phyloP scores from a whole-genome alignment of 2,888 invertebrate species.

The Hydroisotoma schaefferi region DNA sequence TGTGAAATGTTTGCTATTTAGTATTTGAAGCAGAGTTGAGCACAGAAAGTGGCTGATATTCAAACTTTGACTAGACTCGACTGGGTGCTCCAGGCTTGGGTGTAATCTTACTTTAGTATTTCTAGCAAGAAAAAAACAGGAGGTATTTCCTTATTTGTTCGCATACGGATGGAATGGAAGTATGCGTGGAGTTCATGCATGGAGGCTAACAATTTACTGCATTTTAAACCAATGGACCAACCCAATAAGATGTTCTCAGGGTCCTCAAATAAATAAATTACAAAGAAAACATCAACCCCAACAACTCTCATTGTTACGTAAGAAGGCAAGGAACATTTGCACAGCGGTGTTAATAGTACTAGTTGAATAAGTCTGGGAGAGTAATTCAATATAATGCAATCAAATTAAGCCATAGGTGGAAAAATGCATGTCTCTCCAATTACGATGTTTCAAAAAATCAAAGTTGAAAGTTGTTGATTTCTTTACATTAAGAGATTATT shows the following conservation, averaged over 20 bases:
- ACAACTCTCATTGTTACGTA: no score
- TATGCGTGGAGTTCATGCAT: no score
- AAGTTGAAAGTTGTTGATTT: not conserved
- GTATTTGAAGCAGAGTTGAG: not conserved
- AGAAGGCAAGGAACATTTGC: no score
- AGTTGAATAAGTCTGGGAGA: no score
- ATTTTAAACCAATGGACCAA: no score
- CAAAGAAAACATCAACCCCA: no score
- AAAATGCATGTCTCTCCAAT: not conserved
- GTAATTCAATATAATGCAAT: slow-evolving; percentile 5
- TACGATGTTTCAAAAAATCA: not conserved
- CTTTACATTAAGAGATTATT: no score
- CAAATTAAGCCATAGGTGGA: slow-evolving; percentile 2
- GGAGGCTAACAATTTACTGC: no score
- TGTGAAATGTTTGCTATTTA: slow-evolving; percentile 16
- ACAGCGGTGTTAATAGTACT: no score
- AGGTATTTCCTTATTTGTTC: not conserved
- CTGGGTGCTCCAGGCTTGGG: slow-evolving; percentile 23
- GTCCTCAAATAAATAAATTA: no score
- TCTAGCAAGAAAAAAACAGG: not conserved
- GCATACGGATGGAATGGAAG: no score
- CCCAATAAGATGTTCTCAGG: no score
- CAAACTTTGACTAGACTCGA: slow-evolving; percentile 1
- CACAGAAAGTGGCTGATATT: slow-evolving; percentile 1
- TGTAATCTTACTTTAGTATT: slow-evolving; percentile 14